Base-by-base conservation (phyloP, 2,113 vertebrate genomes). In the Nestor notabilis region DNA sequence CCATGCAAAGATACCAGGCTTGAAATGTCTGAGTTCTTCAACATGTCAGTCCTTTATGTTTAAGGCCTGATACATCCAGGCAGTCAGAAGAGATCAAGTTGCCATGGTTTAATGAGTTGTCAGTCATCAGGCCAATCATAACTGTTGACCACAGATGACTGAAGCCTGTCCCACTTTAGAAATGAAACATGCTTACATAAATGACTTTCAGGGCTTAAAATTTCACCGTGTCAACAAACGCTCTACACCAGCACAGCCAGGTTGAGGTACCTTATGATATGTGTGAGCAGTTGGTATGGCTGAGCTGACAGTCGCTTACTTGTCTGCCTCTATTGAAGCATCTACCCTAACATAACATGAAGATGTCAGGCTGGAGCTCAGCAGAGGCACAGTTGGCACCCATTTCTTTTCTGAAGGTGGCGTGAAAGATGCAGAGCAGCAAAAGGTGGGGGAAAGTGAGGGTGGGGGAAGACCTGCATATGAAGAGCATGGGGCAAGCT, bases 331-430 rank as follows among this genome's bases (percentile, higher is more conserved):
- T 44, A 1, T 10, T 50, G 60, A 81, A 89, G 56, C 39, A 33
- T 25, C 23, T 17, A 16, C 25, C 11, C 58, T 68, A 21, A 60
- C 1, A 6, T 18, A 71, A 52, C 4, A 17, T 58, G 35, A 68
- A 72, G 39, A 56, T 44, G 58, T 43, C 39, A 39, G 20, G 47
- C 39, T 44, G 44, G 60, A 90, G 15, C n/a, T 68, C 31, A 65
- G 71, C 69, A 87, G 60, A 78, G 47, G 89, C 83, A 84, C 7
- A 18, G 47, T 3, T 49, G 90, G 65, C 88, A 97, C 28, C 19
- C 1, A 23, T 92, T 91, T 91, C 94, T 95, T 91, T 93, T 92
- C 17, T 91, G 83, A 95, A 96, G 27, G 56, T 14, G 72, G 83
- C 66, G 61, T 79, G 44, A 82, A 65, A 93, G 39, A 68, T 27